A percentile compares a stretch with the other conserved stretches of the same genome.
Conservation (phyloP, 2,888 invertebrate genomes). For the Masnerella sp. region DNA sequence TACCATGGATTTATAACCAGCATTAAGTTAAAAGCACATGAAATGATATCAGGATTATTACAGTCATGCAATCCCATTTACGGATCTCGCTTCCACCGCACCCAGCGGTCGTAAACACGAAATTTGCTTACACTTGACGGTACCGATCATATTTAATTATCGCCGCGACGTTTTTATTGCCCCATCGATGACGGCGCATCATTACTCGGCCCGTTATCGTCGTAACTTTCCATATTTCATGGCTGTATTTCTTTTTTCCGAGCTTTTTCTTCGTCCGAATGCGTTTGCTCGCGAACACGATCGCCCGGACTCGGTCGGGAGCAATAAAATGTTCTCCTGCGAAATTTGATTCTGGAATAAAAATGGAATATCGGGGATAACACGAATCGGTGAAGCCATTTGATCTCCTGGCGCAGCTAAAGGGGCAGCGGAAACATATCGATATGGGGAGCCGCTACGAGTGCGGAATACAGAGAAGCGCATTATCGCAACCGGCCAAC, state of each 20-base stretch:
- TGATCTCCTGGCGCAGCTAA: constrained; percentile 72
- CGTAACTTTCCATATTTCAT: constrained; percentile 47
- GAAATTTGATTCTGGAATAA: constrained; percentile 77
- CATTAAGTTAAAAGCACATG: too few species aligned
- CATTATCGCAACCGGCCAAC: constrained; percentile 73
- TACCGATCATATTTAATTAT: constrained; percentile 29
- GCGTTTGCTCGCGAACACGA: constrained; percentile 41
- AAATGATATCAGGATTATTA: too few species aligned
- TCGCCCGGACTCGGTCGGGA: constrained; percentile 47
- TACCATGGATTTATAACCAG: too few species aligned
- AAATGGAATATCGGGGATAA: constrained; percentile 76
- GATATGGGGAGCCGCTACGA: constrained; percentile 76
- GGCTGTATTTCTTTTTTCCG: not conserved
- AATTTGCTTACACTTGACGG: constrained; percentile 5
- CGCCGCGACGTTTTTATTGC: constrained; percentile 21
- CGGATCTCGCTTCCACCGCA: too few species aligned
- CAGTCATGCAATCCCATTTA: too few species aligned
- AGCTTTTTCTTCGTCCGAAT: constrained; percentile 3
- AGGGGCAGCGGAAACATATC: constrained; percentile 69
- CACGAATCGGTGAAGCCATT: constrained; percentile 78
- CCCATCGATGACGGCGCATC: constrained; percentile 35
- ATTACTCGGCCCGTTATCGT: constrained; percentile 35
- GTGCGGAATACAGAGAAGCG: constrained; percentile 77
- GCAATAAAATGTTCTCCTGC: constrained; percentile 70
- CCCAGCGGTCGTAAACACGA: constrained; percentile 3